Percentiles rank a stretch among this genome's conserved stretches.
phyloP scores from a whole-genome alignment of 2,113 vertebrate species.

The Emydocephalus ijimae region DNA sequence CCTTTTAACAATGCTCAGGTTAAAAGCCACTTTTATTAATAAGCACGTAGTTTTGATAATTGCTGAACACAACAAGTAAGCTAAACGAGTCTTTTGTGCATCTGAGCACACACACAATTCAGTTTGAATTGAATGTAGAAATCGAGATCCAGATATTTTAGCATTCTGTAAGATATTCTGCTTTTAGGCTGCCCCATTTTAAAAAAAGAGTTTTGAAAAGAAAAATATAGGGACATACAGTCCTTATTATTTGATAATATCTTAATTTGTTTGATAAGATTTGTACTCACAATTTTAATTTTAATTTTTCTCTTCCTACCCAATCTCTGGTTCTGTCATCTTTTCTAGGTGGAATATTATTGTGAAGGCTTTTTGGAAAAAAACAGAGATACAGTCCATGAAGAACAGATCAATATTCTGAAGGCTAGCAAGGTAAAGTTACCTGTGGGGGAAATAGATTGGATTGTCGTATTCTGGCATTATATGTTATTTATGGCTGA shows the following conservation, averaged over 20 bases:
- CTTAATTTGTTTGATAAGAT: neutral
- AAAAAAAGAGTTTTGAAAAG: neutral
- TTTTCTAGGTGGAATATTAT: constrained; percentile 84
- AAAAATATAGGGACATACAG: neutral
- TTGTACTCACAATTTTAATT: neutral
- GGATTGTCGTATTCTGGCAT: neutral
- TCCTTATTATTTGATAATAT: neutral
- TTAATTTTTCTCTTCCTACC: neutral
- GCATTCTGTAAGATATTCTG: neutral
- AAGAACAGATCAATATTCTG: constrained; percentile 92
- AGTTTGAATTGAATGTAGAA: neutral
- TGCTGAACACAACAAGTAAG: neutral
- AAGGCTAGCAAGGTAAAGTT: constrained; percentile 87
- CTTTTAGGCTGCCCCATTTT: neutral
- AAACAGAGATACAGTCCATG: constrained; percentile 88
- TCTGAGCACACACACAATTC: neutral
- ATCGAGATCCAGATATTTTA: too few species aligned
- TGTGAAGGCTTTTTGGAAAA: constrained; percentile 89
- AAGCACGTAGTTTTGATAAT: neutral
- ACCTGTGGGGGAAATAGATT: neutral
- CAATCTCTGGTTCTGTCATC: neutral
- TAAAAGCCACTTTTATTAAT: neutral
- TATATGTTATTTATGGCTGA: neutral
- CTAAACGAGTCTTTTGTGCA: neutral
- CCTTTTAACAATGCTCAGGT: neutral